Base-by-base conservation (phyloP, 2,113 vertebrate species). In the Azemiops feae region DNA sequence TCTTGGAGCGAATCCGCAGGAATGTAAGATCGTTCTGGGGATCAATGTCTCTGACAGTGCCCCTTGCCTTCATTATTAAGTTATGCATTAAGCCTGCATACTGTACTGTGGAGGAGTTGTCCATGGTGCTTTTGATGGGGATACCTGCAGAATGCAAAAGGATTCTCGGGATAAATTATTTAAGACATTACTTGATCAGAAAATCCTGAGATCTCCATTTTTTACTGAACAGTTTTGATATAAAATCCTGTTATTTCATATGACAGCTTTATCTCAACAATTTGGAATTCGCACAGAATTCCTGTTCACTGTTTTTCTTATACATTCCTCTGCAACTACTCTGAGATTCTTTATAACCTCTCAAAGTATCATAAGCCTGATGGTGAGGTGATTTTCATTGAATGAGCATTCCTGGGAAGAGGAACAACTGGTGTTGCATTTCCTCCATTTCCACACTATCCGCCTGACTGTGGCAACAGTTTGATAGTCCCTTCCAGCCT, bases 11-110 rank as follows among this genome's bases (percentile, higher is more conserved):
- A 94, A 99, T 97, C 0, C 99, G 97, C 89, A 99, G 98, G 97
- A 99, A 99, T 0, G 99, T 99, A 92, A 99, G 98, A 96, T 99
- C 99, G 2, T 99, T 99, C 97, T 99, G 99, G 64, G 99, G 98
- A 93, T 99, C 99, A 0, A 99, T 98, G 95, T 99, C 99, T 27
- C 98, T 96, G 55, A 99, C 97, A 0, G 98, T 99, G 97, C 98
- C 98, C 94, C 99, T 94, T 1, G 99, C 98, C 96, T 98, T 99
- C 97, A 98, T 96, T 96, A 99, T 97, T 96, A 99, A 98, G 96
- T 98, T 99, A 96, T 99, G 99, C 98, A 99, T 98, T 69, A 99
- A 98, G 0, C 97, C 98, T 0, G 99, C 98, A 0, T 99, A 99
- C 95, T 99, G 99, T 39, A 98, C 98, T 0, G 99, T 99, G 34